Percentiles rank a stretch among this genome's conserved stretches.
phyloP scores from a whole-genome alignment of 2,797 vertebrate genomes.

The Paramormyrops hopkinsi region DNA sequence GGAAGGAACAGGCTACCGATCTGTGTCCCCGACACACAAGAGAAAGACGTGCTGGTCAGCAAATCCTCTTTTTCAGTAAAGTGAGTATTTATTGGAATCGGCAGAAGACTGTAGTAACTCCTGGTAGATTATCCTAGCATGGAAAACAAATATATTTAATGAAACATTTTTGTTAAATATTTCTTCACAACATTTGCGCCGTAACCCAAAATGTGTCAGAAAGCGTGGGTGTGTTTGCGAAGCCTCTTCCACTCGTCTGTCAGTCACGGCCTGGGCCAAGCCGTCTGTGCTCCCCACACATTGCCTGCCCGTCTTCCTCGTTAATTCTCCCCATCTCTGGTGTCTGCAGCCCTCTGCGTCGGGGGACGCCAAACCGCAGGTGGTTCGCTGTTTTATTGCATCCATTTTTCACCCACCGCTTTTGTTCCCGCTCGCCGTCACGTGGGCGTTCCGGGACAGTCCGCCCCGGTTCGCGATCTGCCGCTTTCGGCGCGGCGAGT shows the following conservation, averaged over 20 bases:
- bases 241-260: neutral
- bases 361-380: neutral
- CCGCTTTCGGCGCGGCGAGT: neutral
- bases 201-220: neutral
- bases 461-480: neutral
- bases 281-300: neutral
- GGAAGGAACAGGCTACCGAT: neutral
- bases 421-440: neutral
- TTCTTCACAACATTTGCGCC: neutral
- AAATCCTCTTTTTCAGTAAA: neutral
- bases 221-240: neutral
- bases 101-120: neutral
- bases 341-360: neutral
- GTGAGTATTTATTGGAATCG: neutral
- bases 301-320: neutral
- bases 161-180: neutral
- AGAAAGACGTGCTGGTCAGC: neutral
- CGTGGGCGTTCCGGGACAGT: neutral
- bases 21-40: neutral
- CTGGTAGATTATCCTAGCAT: neutral
- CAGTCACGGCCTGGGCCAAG: neutral
- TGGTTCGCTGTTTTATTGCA: neutral
- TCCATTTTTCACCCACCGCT: neutral
- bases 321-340: neutral
- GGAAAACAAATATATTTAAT: slow-evolving; percentile 7